Evolutionary conservation across 2,888 invertebrate species (phyloP), one percentile per base, ranked within the genome.

Genomic region (Merodon equestris): DNA sequence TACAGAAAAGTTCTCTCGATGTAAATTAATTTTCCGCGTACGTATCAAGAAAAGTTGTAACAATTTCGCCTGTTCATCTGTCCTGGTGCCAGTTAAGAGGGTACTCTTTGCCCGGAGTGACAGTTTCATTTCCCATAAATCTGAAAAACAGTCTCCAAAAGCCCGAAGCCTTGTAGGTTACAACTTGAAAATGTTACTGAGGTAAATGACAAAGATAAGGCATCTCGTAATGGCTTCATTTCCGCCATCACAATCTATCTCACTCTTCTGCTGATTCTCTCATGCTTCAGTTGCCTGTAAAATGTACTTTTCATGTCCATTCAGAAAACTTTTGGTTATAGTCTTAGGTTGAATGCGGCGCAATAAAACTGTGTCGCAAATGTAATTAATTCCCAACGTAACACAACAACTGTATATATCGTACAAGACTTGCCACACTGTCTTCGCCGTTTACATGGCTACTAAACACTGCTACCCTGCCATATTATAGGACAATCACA

Each of bases 281-380:
- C 10, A n/a, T 15, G 13, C 1, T 19, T 36, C 38, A 9, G 15
- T 13, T 36, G 50, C 57, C 44, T 44, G 42, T 58, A 50, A 57
- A 67, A 67, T 67, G 57, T 36, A 18, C 57, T 67, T 67, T 67
- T 18, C 67, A 57, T 67, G 58, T 67, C 67, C 27, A 67, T 67
- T 67, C 14, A 50, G 36, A 40, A 58, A 27, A 27, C 3, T 14
- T 34, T 50, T 34, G 14, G 12, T 17, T 13, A 44, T 42, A 51
- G 57, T 13, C 64, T 48, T 48, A 48, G 40, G 36, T 9, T 34
- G 42, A 17, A 18, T 64, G 34, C 40, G 27, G 53, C 44, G 34
- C 27, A 61, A 56, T 36, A 36, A 56, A 67, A 73, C 36, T 54
- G 54, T 74, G 74, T 27, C 67, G 61, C 61, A 17, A 44, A 34